Evolutionary conservation across 2,113 vertebrate species (phyloP), one percentile per base, ranked within the genome.

Genomic region (Uria lomvia): DNA sequence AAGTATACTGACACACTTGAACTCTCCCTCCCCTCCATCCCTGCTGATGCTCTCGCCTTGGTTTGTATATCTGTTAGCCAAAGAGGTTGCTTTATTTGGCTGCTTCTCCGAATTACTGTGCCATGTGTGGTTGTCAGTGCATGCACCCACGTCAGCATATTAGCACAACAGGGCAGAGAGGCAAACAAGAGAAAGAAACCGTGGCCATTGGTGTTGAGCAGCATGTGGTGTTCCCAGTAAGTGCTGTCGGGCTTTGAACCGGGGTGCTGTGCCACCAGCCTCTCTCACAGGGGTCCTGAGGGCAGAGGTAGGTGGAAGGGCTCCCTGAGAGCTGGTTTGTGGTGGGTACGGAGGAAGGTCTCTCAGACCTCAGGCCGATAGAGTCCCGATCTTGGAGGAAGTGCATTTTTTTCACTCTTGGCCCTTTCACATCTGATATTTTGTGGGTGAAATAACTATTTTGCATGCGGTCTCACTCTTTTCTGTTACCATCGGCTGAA

Each of bases 241-340:
- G 24, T 6, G 13, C n/a, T 19, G 34, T 34, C 55, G 49, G 45
- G 23, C 45, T 80, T 77, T 36, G 66, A 38, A 68, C 10, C 2
- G 2, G 17, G 8, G 29, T 42, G 30, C 50, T 78, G 26, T 12
- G 29, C n/a, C 5, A 0, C 23, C 83, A 88, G 14, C 23, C 19
- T 38, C 47, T 67, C 17, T 52, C 1, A 0, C 23, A 62, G 17
- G 12, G 8, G 3, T 70, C 6, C 52, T 14, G 21, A 58, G 47
- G 47, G 38, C 86, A 78, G 27, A 22, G 16, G 19, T 56, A 36
- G 8, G 30, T 19, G 32, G 56, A 55, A 24, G 23, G 32, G 18
- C 17, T 42, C 49, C 36, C 47, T 59, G 19, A 55, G 36, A 89
- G 15, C 43, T 73, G 21, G 4, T 68, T 68, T 76, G 45, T 38